Percentiles rank a stretch among this genome's conserved stretches.
phyloP scores from a whole-genome alignment of 2,113 vertebrate species.

The Grammomys dolichurus region DNA sequence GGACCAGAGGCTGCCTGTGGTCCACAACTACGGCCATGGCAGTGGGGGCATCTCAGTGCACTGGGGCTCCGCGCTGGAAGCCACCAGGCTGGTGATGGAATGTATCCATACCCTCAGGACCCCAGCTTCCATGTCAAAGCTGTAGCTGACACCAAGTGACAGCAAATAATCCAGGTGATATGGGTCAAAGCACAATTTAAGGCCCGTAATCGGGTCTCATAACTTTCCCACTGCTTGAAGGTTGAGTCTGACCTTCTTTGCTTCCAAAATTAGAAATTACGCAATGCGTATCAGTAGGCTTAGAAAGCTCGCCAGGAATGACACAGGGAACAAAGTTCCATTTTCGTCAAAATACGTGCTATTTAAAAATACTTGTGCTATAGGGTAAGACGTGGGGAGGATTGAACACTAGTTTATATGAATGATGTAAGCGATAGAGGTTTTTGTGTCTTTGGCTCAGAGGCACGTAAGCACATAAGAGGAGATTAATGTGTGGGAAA shows the following conservation, averaged over 20 bases:
- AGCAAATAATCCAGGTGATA: neutral
- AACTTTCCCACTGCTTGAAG: neutral
- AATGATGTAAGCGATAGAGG: neutral
- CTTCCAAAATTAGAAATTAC: conserved; percentile 25
- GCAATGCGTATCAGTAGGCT: neutral
- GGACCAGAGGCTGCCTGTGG: conserved; percentile 85
- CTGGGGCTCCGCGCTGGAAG: conserved; percentile 92
- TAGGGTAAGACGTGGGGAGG: neutral
- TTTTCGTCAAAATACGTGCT: neutral
- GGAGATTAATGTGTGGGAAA: neutral
- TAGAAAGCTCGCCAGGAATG: neutral
- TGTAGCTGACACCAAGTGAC: conserved; percentile 78
- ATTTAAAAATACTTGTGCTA: neutral
- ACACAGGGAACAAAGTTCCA: neutral
- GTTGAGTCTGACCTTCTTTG: conserved; percentile 3
- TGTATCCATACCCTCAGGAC: conserved; percentile 80
- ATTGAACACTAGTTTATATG: neutral
- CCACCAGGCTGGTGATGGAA: conserved; percentile 88
- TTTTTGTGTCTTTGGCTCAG: conserved; percentile 8
- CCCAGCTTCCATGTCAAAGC: conserved; percentile 75
- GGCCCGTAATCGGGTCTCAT: neutral
- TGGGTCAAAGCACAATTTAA: neutral
- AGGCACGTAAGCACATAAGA: conserved; percentile 11
- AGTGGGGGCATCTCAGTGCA: conserved; percentile 91
- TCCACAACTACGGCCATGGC: conserved; percentile 96